Evolutionary conservation across 2,888 invertebrate species (phyloP).

Genomic region (Alviniconcha strummeri): DNA sequence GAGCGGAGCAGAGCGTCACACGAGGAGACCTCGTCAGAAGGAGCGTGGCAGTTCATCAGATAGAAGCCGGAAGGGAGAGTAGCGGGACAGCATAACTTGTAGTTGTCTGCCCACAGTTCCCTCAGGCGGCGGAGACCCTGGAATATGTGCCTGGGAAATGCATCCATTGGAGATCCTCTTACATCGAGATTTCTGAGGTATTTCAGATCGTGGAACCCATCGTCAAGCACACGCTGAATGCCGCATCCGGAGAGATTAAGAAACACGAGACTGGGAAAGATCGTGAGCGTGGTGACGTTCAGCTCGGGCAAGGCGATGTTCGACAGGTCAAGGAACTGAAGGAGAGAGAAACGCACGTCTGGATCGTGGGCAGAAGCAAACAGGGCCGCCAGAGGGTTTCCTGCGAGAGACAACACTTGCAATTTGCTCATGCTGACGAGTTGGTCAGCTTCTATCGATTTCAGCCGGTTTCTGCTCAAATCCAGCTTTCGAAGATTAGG

Average conservation of each 20-base stretch:
- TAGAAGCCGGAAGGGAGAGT: slow-evolving; percentile 18
- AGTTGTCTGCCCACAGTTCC: slow-evolving; percentile 31
- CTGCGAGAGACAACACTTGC: neutral
- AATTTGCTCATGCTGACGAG: neutral
- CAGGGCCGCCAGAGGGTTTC: neutral
- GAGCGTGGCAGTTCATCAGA: slow-evolving; percentile 50
- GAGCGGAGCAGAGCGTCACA: slow-evolving; percentile 64
- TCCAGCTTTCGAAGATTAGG: slow-evolving; percentile 16
- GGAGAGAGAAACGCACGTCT: neutral
- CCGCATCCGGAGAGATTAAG: slow-evolving; percentile 17
- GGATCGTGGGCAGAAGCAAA: neutral
- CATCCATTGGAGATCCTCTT: neutral
- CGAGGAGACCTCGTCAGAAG: slow-evolving; percentile 63
- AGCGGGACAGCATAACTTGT: slow-evolving; percentile 29
- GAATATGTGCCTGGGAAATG: slow-evolving; percentile 19
- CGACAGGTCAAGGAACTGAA: slow-evolving; percentile 9
- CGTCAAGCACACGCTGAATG: neutral
- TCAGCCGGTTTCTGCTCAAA: slow-evolving; percentile 9
- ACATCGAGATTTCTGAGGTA: neutral
- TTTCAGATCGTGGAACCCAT: neutral
- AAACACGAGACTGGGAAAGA: slow-evolving; percentile 3
- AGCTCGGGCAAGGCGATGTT: neutral
- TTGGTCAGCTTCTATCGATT: neutral
- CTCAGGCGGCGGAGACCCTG: slow-evolving; percentile 1
- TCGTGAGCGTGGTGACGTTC: neutral